Base-by-base conservation (phyloP, 1,140 invertebrate species). In the Drosophila cardini region DNA sequence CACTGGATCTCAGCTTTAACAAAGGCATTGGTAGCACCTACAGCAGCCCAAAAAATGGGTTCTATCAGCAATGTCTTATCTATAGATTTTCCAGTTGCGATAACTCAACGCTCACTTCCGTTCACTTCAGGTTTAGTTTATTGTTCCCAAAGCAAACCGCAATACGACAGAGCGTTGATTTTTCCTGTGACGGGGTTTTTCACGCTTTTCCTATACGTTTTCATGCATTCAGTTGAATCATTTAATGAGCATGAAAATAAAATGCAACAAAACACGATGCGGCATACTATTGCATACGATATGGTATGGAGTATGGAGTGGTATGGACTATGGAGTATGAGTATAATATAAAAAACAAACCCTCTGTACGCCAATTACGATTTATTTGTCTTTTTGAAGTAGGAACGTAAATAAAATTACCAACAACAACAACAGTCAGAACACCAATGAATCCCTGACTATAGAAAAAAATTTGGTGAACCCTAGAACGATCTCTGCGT, bases 361-460 rank as follows among this genome's bases (percentile, higher is more conserved):
- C 84, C 84, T 85, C 89, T 73, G 84, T 63, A 84, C 84, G 84
- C 84, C 84, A 87, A 87, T 87, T 87, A 89, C 84, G 84, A 89
- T 87, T 87, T 87, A 89, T 87, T 87, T 87, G 80, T 87, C 62
- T 73, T 76, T 77, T 72, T 87, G 58, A 87, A 87, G 84, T 87
- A 63, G 50, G 40, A 72, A 83, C 61, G 76, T 87, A 86, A 87
- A 87, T 78, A 85, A 80, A 76, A 75, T 38, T 32, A 42, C 38
- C 9, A 58, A 10, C 38, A 63, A 30, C 13, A 48, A 50, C 16
- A 32, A n/a, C 50, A 62, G 8, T 11, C 21, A 21, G 6, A 62
- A 5, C 7, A 62, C 2, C 6, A 48, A 46, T 10, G 40, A 46
- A 52, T 32, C 58, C 67, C 58, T 52, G 38, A 2, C 7, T 13